Conservation (phyloP, 2,888 invertebrate genomes). For the Cosmia trapezina region DNA sequence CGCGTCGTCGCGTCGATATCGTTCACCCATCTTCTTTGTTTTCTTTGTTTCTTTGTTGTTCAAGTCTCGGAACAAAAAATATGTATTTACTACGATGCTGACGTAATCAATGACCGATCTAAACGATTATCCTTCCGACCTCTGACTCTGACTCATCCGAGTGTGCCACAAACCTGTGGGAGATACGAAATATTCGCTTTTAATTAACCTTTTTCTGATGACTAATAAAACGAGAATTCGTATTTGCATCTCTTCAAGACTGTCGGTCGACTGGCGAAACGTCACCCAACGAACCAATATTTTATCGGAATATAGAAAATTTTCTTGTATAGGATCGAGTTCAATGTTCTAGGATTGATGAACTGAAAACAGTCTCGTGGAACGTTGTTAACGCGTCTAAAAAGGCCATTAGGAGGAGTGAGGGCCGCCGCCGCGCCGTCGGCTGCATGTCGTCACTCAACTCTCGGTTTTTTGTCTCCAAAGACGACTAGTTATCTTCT, state of each 20-base stretch:
- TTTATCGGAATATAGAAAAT: conserved; percentile 43
- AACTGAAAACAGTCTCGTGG: conserved; percentile 71
- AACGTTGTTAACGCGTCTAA: conserved; percentile 76
- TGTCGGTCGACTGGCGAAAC: conserved; percentile 36
- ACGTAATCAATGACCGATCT: conserved; percentile 82
- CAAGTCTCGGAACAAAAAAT: conserved; percentile 55
- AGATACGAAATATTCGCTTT: conserved; percentile 76
- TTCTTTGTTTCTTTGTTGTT: too few species aligned
- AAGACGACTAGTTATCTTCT: conserved; percentile 72
- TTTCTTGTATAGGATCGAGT: conserved; percentile 48
- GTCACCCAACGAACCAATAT: conserved; percentile 33
- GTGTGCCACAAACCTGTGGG: conserved; percentile 66
- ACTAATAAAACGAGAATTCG: conserved; percentile 75
- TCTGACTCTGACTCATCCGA: conserved; percentile 75
- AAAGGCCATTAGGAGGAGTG: conserved; percentile 73
- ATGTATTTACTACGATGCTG: conserved; percentile 67
- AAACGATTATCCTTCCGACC: conserved; percentile 76
- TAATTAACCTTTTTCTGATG: conserved; percentile 80
- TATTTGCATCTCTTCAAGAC: conserved; percentile 68
- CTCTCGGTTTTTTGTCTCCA: conserved; percentile 77
- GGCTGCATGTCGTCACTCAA: conserved; percentile 74
- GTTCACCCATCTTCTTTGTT: conserved; percentile 51
- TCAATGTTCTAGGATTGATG: conserved; percentile 68
- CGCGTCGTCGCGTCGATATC: conserved; percentile 32
- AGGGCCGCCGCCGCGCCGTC: conserved; percentile 68